Base-by-base conservation (phyloP, 2,888 invertebrate genomes). In the Automeris io region DNA sequence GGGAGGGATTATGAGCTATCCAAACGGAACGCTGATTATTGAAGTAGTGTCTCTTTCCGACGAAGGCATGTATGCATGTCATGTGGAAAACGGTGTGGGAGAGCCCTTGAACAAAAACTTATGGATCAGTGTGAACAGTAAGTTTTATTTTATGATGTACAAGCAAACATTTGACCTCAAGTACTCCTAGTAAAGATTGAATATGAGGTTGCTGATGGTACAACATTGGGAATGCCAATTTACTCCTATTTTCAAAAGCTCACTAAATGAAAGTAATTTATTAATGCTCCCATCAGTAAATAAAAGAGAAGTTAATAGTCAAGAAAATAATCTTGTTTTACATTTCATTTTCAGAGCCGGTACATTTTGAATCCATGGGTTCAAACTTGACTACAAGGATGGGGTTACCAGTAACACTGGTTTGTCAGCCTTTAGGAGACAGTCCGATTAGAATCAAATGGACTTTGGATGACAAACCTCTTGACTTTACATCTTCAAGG, bases 401-500 rank as follows among this genome's bases (percentile, higher is more conserved):
- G 45, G 93, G 93, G 9, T 89, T 92, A 46, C 90, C 93, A 1
- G 90, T 92, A 5, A 90, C 90, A 1, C 70, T 96, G 37, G 88
- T 90, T 26, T 96, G 96, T 61, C 89, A 90, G 45, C 94, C 94
- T 0, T 89, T 92, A 44, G 95, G 95, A 1, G 95, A 96, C 72
- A 91, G 90, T 58, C 96, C 95, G 5, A 92, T 96, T 39, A 90
- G 92, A 55, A 90, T 95, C 33, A 89, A 90, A 36, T 96, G 96
- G 96, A 90, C 89, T 33, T 88, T 92, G 52, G 90, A 92, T 61
- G 91, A 90, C 40, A 91, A 90, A 39, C 88, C 90, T 19, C 75
- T 93, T 32, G 92, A 93, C 62, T 88, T 80, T 42, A 65, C 76
- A 9, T 65, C 80, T 2, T 65, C 82, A 2, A 82, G 86, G 87